These are phyloP conservation scores for Chrysemys picta DNA, from an alignment of 2,113 vertebrate genomes.

Conservation along the genomic window DNA sequence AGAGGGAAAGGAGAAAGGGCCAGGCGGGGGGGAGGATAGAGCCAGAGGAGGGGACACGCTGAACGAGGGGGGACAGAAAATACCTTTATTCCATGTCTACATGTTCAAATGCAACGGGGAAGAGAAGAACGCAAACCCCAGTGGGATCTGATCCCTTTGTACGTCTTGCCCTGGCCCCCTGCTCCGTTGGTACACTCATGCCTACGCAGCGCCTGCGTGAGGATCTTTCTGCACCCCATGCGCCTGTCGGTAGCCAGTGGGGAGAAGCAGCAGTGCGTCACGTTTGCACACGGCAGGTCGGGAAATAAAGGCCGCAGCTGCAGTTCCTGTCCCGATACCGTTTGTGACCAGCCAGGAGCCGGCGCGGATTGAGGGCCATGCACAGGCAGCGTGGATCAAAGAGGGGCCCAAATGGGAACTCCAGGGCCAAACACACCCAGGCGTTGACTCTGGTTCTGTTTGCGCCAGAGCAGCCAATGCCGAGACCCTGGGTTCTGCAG, in stretches of 20 bases:
- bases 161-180: background rate
- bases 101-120: background rate
- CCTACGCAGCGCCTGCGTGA: no score
- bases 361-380: no score
- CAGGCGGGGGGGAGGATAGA: no score
- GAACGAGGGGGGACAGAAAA: background rate
- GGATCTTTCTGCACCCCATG: background rate
- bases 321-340: background rate
- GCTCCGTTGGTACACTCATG: background rate
- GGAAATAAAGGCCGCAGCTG: no score
- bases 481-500: background rate
- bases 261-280: background rate
- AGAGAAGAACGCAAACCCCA: background rate
- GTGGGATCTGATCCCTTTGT: background rate
- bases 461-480: background rate
- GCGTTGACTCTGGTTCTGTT: background rate
- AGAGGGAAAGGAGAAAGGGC: background rate
- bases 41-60: background rate
- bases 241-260: background rate
- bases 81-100: background rate
- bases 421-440: background rate
- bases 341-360: no score
- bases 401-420: background rate
- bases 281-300: no score
- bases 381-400: no score